Evolutionary conservation across 23 tunicate species (phyloP), one percentile per base, ranked within the genome.

Genomic region (Trididemnum clinides): DNA sequence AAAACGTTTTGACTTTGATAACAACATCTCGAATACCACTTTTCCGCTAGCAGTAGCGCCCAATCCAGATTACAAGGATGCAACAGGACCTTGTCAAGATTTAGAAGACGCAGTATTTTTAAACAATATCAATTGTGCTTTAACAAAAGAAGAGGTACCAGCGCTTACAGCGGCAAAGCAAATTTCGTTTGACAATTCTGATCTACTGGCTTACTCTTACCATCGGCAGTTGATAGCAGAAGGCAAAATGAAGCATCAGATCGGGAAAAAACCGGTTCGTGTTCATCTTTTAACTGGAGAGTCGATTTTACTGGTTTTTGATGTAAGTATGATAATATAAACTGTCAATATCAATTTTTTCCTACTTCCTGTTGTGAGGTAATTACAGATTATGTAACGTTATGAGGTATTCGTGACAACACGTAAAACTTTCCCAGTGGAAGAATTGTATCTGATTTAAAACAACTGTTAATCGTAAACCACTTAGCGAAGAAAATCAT

Each of bases 231-330:
- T 66, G 37, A 10, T 73, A 19, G 54, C 57, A 4, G 87, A 85
- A 19, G 79, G 64, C 4, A 87, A 77, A 64, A 87, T 87, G 91
- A 80, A 70, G 70, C 65, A 84, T 57, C 83, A 87, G 4, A 35
- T 84, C 19, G 90, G 97, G 74, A 92, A 92, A 73, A 92, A 92
- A 57, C 97, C 97, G 0, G 97, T 92, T 33, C 91, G 97, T 0
- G 88, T 92, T 5, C 97, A 86, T 82, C 85, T 92, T 19, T 85
- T 92, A 3, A 92, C 77, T 44, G 90, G 90, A 57, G 91, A 92
- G 25, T 92, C 91, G 20, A 81, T 92, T 39, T 59, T 92, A 21
- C 82, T 92, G 27, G 97, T 92, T 23, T 92, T 92, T 77, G 97
- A 92, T 33, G 97, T 92, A 83, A 87, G 91, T 88, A 1, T 22